phyloP scores from a whole-genome alignment of 2,888 invertebrate genomes.

The Drosophila infuscata region DNA sequence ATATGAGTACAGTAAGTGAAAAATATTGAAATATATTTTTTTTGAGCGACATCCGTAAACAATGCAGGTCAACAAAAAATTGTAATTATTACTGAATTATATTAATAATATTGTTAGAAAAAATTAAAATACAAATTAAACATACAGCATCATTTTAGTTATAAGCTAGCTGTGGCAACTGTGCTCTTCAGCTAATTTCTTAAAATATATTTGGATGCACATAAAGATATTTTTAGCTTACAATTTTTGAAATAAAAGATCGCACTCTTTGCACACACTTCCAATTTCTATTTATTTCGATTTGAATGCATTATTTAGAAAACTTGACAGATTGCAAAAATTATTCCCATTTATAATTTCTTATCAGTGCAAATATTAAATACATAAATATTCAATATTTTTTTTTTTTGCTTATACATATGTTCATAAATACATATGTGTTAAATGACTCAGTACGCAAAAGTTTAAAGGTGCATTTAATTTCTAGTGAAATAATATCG shows the following conservation, averaged over 20 bases:
- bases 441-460: not conserved
- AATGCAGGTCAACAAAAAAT: not conserved
- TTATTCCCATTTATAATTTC: not conserved
- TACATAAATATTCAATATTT: too few species aligned
- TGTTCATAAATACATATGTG: not conserved
- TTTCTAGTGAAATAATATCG: not conserved
- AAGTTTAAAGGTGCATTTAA: not conserved
- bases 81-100: not conserved
- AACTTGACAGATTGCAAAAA: not conserved
- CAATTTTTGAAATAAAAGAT: not conserved
- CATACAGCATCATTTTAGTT: not conserved
- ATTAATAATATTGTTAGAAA: not conserved
- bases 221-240: not conserved
- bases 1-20: slow-evolving; percentile 69
- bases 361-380: not conserved
- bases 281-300: not conserved
- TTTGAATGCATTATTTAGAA: not conserved
- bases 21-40: not conserved
- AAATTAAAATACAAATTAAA: not conserved
- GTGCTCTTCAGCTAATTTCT: not conserved
- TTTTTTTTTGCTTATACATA: not conserved
- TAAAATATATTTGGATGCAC: not conserved
- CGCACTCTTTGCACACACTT: fast-evolving
- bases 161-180: not conserved
- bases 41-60: not conserved